Conservation (phyloP, 2,113 vertebrate genomes). For the Peromyscus polionotus region DNA sequence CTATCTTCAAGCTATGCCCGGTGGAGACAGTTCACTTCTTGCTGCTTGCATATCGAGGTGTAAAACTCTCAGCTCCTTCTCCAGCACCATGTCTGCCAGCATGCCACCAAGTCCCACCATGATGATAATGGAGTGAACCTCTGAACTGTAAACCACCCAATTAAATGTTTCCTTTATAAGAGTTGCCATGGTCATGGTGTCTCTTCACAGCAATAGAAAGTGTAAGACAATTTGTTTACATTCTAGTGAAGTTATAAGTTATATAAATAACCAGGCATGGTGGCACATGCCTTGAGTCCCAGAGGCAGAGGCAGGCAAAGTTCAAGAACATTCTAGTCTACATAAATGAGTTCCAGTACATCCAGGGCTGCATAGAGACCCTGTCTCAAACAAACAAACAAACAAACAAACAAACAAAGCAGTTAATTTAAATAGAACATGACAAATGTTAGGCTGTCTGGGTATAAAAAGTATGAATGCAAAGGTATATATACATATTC, state of each 20-base stretch:
- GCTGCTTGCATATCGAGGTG: background rate
- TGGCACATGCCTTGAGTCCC: background rate
- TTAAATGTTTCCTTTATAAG: background rate
- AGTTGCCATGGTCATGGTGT: too few relatives aligned
- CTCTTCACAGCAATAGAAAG: too few relatives aligned
- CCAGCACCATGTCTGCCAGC: background rate
- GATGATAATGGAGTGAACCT: background rate
- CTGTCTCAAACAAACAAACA: background rate
- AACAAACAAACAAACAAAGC: background rate
- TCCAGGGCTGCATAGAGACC: background rate
- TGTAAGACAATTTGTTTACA: background rate
- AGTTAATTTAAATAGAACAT: slow-evolving; percentile 34
- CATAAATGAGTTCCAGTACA: background rate
- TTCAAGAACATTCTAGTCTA: background rate
- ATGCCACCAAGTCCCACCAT: background rate
- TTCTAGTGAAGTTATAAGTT: slow-evolving; percentile 5
- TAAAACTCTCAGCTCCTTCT: background rate
- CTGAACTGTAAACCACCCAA: background rate
- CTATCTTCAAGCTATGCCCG: background rate
- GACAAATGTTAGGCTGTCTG: background rate
- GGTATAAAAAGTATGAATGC: background rate
- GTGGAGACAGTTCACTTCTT: background rate
- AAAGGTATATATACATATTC: background rate
- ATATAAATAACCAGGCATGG: background rate
- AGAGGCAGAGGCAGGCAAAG: background rate